Evolutionary conservation across 2,113 vertebrate species (phyloP), one percentile per base, ranked within the genome.

Genomic region (Gambusia affinis): DNA sequence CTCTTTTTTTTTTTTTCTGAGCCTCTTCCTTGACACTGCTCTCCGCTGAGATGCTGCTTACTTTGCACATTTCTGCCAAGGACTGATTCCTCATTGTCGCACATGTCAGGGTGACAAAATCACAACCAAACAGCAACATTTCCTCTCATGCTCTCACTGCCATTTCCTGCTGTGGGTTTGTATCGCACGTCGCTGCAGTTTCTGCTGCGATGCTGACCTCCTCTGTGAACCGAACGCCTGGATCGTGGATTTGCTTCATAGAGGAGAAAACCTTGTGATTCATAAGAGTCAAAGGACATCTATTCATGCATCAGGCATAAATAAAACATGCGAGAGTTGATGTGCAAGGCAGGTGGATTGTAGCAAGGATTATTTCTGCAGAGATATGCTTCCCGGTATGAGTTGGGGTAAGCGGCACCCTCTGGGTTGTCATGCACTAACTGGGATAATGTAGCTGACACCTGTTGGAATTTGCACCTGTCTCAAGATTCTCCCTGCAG

Each of bases 311-410:
- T 60, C 67, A 4, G 73, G 89, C 78, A 91, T 94, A 75, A 86
- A 93, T 92, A 92, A 93, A 87, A 87, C 88, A 90, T 87, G 80
- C 1, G 80, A 1, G 73, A 67, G 66, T 31, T 75, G 83, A 82
- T 88, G 72, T 85, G 73, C 75, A 64, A 81, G 88, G 88, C 87
- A 87, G 90, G 75, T 83, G 72, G 86, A 89, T 86, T 54, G 82
- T 83, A 76, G 67, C 62, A 22, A 85, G 87, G 85, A 90, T 89
- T 85, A 90, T 91, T 84, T 63, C 86, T 82, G 83, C 83, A 83
- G 81, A 80, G 66, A 82, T 76, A 67, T 35, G 67, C 44, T 44
- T 44, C 64, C 37, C 12, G 28, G 64, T 44, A 42, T 67, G 37
- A 28, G 75, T 76, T 60, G 73, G 62, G 62, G 86, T 64, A 83